Base-by-base conservation (phyloP, 2,113 vertebrate genomes). In the Abramis brama region DNA sequence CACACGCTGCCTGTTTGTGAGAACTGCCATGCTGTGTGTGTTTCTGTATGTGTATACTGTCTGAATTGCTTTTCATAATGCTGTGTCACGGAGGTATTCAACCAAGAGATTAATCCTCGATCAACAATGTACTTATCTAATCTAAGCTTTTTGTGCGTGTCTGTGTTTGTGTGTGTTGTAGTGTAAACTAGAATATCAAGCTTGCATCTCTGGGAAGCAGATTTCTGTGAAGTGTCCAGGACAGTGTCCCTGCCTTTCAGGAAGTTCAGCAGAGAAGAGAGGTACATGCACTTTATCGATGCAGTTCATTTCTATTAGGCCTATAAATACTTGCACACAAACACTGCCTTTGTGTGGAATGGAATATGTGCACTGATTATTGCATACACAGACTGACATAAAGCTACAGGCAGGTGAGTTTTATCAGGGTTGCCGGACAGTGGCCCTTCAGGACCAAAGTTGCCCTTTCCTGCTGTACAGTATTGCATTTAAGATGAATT, bases 161-260 rank as follows among this genome's bases (percentile, higher is more conserved):
- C 9, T 57, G 3, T 47, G 23, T 82, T 19, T 52, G 90, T 92
- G 30, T 91, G 15, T 92, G 30, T 90, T 92, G 74, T 93, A 99
- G 98, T 99, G 98, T 94, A 98, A 99, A 91, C 93, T 99, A 87
- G 97, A 99, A 79, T 98, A 98, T 92, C 97, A 99, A 91, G 95
- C 97, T 0, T 99, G 98, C 92, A 94, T 96, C 93, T 95, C 95
- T 87, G 96, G 95, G 90, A 99, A 98, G 93, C 96, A 97, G 90
- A 97, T 99, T 64, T 94, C 94, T 50, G 94, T 96, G 89, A 97
- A 96, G 92, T 99, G 98, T 76, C 86, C 96, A 90, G 97, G 97
- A 91, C 96, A 91, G 86, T 99, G 98, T 88, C 97, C 98, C 9
- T 99, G 98, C 90, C 91, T 94, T 74, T 86, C 94, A 84, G 91